Base-by-base conservation (phyloP, 1,140 invertebrate genomes). In the Drosophila equinoxialis region DNA sequence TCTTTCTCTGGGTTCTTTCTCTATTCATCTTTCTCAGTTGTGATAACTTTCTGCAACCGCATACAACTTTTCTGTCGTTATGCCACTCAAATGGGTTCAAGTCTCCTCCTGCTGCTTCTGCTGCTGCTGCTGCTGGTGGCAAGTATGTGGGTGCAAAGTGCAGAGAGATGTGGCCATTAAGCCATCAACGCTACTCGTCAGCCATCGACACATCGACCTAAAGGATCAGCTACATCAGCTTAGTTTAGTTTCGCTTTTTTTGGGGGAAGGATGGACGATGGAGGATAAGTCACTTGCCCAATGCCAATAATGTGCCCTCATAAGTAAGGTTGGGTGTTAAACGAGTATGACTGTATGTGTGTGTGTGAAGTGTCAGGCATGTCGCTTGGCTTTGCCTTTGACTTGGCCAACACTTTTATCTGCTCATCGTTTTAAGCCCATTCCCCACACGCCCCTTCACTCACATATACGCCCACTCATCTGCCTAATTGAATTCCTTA, bases 401-500 rank as follows among this genome's bases (percentile, higher is more conserved):
- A 73, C 79, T 79, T 87, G 76, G 79, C 83, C 83, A 79, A 86
- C 73, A 87, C 83, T 87, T 83, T 87, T 89, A 77, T 79, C 79
- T 69, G 70, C 68, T 73, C 76, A 75, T 73, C 74, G 41, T 68
- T 62, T 23, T 62, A 23, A 39, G 57, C 33, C 33, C 57, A 62
- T 60, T 55, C 33, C 68, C 17, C 62, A 45, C 58, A 45, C 13
- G 37, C 30, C 48, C 23, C 26, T 55, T 26, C 37, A 5, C 54
- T 42, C 57, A 74, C 48, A n/a, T 65, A 68, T 61, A 67, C 75
- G 37, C 67, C 72, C 71, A 79, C 84, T 84, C 83, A 87, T 89
- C 83, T 87, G 84, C 83, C 83, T 87, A 87, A 87, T 87, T 87
- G 83, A 89, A 87, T 87, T 89, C 83, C 84, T 87, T 87, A 87